Evolutionary conservation across 2,113 vertebrate genomes (phyloP).

Genomic region (Prochilodus magdalenae): DNA sequence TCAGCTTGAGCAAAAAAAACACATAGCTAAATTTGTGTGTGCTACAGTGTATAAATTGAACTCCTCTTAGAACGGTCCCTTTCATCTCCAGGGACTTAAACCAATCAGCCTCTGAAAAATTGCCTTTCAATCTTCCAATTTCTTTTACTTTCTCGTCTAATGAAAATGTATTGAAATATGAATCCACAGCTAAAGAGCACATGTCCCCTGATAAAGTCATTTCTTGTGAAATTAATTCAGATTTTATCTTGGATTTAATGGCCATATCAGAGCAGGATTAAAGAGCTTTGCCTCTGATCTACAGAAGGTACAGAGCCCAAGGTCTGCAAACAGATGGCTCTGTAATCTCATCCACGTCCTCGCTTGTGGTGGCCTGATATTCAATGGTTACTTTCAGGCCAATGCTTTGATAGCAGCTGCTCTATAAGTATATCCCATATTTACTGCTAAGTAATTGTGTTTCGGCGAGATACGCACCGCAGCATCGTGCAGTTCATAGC

Average conservation of each 20-base stretch:
- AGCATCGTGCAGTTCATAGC: neutral
- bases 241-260: constrained; percentile 38
- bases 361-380: neutral
- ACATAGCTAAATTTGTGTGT: neutral
- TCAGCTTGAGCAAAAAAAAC: constrained; percentile 6
- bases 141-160: constrained; percentile 26
- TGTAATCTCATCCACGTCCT: constrained; percentile 14
- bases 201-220: constrained; percentile 39
- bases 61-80: constrained; percentile 11
- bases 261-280: constrained; percentile 39
- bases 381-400: neutral
- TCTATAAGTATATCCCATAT: constrained; percentile 10
- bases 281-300: constrained; percentile 39
- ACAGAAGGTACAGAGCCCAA: constrained; percentile 23
- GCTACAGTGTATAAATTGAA: constrained; percentile 19
- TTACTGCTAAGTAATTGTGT: neutral
- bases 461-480: neutral
- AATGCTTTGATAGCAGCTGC: neutral
- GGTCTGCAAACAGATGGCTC: constrained; percentile 32
- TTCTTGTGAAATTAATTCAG: constrained; percentile 35
- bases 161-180: constrained; percentile 38
- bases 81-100: constrained; percentile 30
- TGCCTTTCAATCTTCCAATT: constrained; percentile 43
- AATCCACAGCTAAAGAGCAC: constrained; percentile 41
- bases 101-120: constrained; percentile 45